These are phyloP conservation scores for Taenioides sp. DNA, from an alignment of 2,797 vertebrate genomes.

Conservation along the genomic window DNA sequence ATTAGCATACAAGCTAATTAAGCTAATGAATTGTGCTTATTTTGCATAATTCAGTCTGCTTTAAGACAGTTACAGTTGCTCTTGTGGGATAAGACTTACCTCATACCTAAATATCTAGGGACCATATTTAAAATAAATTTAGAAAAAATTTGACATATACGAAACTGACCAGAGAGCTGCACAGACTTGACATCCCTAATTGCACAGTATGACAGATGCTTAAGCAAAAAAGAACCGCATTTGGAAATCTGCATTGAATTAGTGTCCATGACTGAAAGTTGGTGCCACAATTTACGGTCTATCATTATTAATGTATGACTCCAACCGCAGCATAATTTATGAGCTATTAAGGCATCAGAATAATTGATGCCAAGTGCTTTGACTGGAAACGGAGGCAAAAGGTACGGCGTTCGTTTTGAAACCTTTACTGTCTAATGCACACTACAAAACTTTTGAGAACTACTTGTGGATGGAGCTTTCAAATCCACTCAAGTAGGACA, in stretches of 20 bases:
- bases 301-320: constrained; percentile 58
- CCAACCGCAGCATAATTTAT: constrained; percentile 52
- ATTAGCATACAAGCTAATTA: background rate
- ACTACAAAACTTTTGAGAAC: constrained; percentile 42
- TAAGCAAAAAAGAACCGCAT: constrained; percentile 51
- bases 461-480: constrained; percentile 48
- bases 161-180: background rate
- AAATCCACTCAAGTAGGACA: constrained; percentile 44
- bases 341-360: constrained; percentile 58
- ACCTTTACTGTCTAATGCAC: constrained; percentile 34
- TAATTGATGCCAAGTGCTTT: constrained; percentile 55
- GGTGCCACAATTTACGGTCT: constrained; percentile 43
- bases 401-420: constrained; percentile 43
- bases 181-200: constrained; percentile 5
- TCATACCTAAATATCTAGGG: background rate
- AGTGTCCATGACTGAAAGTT: constrained; percentile 34
- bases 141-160: background rate
- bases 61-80: background rate
- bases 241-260: constrained; percentile 40
- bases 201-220: constrained; percentile 9
- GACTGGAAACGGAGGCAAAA: constrained; percentile 50
- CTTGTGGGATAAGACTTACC: background rate
- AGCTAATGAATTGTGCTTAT: background rate
- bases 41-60: background rate
- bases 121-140: background rate